phyloP scores from a whole-genome alignment of 2,888 invertebrate species.

The Caenorhabditis plicata region DNA sequence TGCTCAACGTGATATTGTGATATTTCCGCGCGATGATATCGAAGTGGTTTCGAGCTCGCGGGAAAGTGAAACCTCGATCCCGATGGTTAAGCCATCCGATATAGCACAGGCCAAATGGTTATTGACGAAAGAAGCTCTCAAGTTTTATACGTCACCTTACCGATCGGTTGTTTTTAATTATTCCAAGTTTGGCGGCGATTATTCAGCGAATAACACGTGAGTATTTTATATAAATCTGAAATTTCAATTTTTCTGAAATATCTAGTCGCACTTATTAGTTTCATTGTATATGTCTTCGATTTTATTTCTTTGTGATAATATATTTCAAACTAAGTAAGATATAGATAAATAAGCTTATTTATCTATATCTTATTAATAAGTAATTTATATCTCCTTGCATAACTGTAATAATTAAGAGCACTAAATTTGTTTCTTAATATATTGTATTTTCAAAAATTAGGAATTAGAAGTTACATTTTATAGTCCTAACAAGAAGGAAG shows the following conservation, averaged over 20 bases:
- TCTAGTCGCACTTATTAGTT: background rate
- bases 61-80: conserved; percentile 42
- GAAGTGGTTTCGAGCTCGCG: conserved; percentile 39
- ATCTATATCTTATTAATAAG: too few species aligned
- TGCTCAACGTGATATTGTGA: conserved; percentile 56
- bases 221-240: conserved; percentile 3
- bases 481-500: too few species aligned
- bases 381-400: too few species aligned
- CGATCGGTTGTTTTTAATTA: conserved; percentile 89
- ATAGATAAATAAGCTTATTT: too few species aligned
- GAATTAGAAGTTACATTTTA: too few species aligned
- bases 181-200: conserved; percentile 82
- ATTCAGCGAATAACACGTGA: conserved; percentile 65
- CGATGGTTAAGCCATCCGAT: conserved; percentile 43
- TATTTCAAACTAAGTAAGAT: too few species aligned
- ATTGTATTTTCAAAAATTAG: too few species aligned
- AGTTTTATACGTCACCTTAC: conserved; percentile 71
- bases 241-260: too few species aligned
- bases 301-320: too few species aligned
- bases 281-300: too few species aligned
- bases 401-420: too few species aligned
- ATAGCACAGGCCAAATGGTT: conserved; percentile 54
- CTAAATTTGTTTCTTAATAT: too few species aligned
- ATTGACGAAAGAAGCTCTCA: conserved; percentile 50
- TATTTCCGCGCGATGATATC: conserved; percentile 64